Evolutionary conservation across 2,888 invertebrate genomes (phyloP).

Genomic region (Lasioglossum leucozonium): DNA sequence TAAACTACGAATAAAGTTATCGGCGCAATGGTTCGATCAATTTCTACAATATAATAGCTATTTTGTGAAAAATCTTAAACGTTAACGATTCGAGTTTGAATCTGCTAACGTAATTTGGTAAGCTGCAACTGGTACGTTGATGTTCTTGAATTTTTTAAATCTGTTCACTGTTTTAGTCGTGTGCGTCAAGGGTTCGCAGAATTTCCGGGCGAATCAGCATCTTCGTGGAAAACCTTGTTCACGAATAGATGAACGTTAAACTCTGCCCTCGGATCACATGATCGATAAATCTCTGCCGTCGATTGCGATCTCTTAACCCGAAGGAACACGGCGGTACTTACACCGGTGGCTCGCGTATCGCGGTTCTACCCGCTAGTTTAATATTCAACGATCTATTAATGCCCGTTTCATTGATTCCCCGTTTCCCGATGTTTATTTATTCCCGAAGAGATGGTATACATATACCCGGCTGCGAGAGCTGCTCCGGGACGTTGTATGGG

Average conservation of each 20-base stretch:
- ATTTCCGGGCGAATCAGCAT: neutral
- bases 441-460: neutral
- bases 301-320: neutral
- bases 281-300: neutral
- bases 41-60: too few species aligned
- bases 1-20: too few species aligned
- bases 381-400: conserved; percentile 7
- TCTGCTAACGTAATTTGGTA: too few species aligned
- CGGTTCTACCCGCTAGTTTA: neutral
- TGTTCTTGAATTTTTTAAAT: too few species aligned
- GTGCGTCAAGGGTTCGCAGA: neutral
- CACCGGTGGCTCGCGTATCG: neutral
- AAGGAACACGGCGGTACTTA: neutral
- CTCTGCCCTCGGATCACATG: neutral
- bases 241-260: neutral
- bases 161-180: too few species aligned
- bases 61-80: too few species aligned
- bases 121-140: too few species aligned
- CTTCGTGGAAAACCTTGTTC: neutral
- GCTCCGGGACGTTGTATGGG: neutral
- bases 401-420: neutral
- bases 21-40: too few species aligned
- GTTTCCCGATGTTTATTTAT: conserved; percentile 5
- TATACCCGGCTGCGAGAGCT: neutral
- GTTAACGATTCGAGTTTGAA: too few species aligned